phyloP scores from a whole-genome alignment of 2,797 vertebrate genomes.

The Rhinichthys osculus region DNA sequence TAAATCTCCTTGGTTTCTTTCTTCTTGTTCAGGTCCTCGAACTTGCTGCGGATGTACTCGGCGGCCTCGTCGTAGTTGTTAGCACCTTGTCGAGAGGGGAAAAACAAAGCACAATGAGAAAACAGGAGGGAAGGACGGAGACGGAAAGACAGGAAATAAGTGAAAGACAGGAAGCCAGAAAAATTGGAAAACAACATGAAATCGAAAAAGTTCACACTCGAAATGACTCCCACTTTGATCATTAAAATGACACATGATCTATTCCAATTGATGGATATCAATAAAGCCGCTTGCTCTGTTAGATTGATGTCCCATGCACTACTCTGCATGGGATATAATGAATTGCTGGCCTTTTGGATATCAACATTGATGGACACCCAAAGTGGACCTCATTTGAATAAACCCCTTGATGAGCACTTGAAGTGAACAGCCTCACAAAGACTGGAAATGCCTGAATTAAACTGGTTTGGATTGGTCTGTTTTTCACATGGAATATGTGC shows the following conservation, averaged over 20 bases:
- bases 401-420: background rate
- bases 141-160: background rate
- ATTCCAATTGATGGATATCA: background rate
- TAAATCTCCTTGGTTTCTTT: constrained; percentile 99
- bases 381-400: background rate
- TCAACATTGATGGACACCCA: background rate
- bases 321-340: background rate
- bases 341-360: background rate
- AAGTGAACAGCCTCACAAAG: background rate
- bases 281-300: background rate
- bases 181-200: background rate
- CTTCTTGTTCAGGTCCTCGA: constrained; percentile 98
- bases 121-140: background rate
- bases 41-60: constrained; percentile 96
- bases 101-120: background rate
- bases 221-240: background rate
- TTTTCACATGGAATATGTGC: background rate
- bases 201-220: background rate
- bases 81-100: constrained; percentile 76
- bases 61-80: constrained; percentile 93
- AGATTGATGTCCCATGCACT: background rate
- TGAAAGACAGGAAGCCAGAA: background rate
- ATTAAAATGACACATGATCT: background rate
- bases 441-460: background rate
- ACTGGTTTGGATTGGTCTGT: background rate